A percentile compares a stretch with the other conserved stretches of the same genome.
Conservation (phyloP, 2,888 invertebrate species). For the Scotopteryx bipunctaria region DNA sequence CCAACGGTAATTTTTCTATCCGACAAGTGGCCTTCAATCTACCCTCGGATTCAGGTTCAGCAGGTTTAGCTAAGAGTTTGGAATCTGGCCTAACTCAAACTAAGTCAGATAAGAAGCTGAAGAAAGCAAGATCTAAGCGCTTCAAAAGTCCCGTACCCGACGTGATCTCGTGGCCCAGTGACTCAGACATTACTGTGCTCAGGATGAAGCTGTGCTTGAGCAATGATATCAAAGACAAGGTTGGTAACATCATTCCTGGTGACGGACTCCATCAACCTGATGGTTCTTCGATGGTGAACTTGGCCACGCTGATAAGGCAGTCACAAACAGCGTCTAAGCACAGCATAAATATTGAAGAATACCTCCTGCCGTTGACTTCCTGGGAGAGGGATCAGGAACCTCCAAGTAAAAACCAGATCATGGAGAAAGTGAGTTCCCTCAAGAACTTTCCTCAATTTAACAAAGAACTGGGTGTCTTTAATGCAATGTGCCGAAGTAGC, state of each 20-base stretch:
- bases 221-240: slow-evolving; percentile 69
- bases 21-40: slow-evolving; percentile 68
- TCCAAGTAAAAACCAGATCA: slow-evolving; percentile 40
- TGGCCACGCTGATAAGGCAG: slow-evolving; percentile 80
- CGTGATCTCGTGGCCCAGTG: slow-evolving; percentile 79
- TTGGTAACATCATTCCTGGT: slow-evolving; percentile 73
- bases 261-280: slow-evolving; percentile 83
- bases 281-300: slow-evolving; percentile 83
- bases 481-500: slow-evolving; percentile 42
- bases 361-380: slow-evolving; percentile 81
- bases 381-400: slow-evolving; percentile 71
- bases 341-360: slow-evolving; percentile 68
- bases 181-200: slow-evolving; percentile 84
- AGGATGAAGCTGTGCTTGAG: slow-evolving; percentile 72
- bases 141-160: slow-evolving; percentile 57
- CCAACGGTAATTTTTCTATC: slow-evolving; percentile 60
- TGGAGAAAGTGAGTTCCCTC: slow-evolving; percentile 33
- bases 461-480: slow-evolving; percentile 29
- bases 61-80: slow-evolving; percentile 57
- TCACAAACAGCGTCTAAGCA: slow-evolving; percentile 66
- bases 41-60: slow-evolving; percentile 55
- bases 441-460: slow-evolving; percentile 26
- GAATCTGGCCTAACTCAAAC: slow-evolving; percentile 59
- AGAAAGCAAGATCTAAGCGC: slow-evolving; percentile 52
- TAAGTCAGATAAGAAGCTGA: slow-evolving; percentile 52